phyloP scores from a whole-genome alignment of 30 jellyfish, hydroid and myxozoan species.

The Aurelia aurita complex sp. Pacific region DNA sequence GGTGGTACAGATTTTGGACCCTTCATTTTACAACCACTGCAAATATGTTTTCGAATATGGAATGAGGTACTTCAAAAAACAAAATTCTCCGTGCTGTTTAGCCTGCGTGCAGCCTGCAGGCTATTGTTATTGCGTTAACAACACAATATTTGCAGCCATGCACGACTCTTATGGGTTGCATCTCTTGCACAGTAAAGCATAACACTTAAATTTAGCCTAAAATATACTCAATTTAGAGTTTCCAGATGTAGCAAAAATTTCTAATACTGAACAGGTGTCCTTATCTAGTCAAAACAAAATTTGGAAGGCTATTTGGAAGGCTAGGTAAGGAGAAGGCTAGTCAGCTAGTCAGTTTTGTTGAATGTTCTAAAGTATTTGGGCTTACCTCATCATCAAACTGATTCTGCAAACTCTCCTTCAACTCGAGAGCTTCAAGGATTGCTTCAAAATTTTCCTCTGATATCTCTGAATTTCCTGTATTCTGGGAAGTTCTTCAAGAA shows the following conservation, averaged over 20 bases:
- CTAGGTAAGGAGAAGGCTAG: background rate
- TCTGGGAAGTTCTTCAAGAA: constrained; percentile 14
- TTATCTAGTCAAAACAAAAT: background rate
- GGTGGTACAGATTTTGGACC: too few relatives aligned
- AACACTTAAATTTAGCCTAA: too few relatives aligned
- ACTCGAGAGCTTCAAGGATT: constrained; percentile 44
- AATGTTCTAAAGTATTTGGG: background rate
- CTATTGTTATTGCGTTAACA: too few relatives aligned
- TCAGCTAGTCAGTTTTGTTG: background rate
- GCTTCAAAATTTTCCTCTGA: constrained; percentile 46
- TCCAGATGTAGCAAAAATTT: background rate
- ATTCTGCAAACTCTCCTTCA: constrained; percentile 32
- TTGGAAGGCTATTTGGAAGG: background rate
- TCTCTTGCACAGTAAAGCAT: too few relatives aligned
- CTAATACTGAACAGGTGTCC: background rate
- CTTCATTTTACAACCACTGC: too few relatives aligned
- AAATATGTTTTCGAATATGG: too few relatives aligned
- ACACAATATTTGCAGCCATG: too few relatives aligned
- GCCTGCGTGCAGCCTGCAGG: too few relatives aligned
- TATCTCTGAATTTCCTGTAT: constrained; percentile 8
- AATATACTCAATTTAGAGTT: too few relatives aligned
- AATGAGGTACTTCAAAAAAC: too few relatives aligned
- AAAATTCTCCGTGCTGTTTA: too few relatives aligned
- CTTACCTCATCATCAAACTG: constrained; percentile 40
- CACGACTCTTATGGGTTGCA: too few relatives aligned